A percentile compares a stretch with the other conserved stretches of the same genome.
phyloP scores from a whole-genome alignment of 2,113 vertebrate species.

The Python bivittatus region DNA sequence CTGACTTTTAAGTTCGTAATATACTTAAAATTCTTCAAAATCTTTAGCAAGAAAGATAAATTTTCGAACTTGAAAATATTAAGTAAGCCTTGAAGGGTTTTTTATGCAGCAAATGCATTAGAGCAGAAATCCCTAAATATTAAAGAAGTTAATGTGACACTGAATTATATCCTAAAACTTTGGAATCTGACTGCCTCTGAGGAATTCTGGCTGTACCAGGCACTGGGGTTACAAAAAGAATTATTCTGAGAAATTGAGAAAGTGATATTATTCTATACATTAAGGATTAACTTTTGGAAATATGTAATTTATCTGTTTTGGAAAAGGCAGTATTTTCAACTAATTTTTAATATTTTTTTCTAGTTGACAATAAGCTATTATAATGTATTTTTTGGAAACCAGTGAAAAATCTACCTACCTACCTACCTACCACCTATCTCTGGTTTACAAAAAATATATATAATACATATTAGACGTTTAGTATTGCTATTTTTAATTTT shows the following conservation, averaged over 20 bases:
- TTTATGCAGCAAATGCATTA: background rate
- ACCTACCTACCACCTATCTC: too few relatives aligned
- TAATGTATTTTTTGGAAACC: too few relatives aligned
- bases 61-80: background rate
- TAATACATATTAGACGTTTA: too few relatives aligned
- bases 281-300: background rate
- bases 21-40: background rate
- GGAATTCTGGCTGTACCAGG: background rate
- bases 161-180: background rate
- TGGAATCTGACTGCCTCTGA: background rate
- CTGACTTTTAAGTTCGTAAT: background rate
- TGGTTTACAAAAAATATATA: too few relatives aligned
- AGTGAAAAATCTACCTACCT: too few relatives aligned
- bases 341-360: too few relatives aligned
- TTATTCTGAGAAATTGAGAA: background rate
- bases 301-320: too few relatives aligned
- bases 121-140: background rate
- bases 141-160: background rate
- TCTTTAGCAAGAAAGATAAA: background rate
- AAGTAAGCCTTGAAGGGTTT: background rate
- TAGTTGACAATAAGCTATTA: too few relatives aligned
- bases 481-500: too few relatives aligned
- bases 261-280: background rate
- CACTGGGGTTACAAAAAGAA: background rate
- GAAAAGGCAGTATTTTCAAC: too few relatives aligned